phyloP scores from a whole-genome alignment of 2,113 vertebrate species.

The Hippocampus comes region DNA sequence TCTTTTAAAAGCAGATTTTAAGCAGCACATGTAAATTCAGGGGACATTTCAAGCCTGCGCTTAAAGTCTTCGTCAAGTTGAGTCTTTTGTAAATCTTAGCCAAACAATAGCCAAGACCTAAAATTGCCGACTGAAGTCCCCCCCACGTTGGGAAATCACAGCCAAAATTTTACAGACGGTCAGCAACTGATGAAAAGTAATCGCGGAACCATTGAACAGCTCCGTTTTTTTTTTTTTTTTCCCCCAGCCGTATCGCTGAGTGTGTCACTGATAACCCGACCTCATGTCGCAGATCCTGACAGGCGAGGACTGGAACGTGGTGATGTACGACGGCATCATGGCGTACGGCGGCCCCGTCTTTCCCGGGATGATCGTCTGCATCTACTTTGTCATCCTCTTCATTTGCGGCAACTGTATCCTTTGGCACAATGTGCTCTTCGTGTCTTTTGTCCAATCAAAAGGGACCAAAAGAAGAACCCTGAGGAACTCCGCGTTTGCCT shows the following conservation, averaged over 20 bases:
- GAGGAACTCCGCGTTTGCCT: neutral
- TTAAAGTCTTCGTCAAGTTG: no score
- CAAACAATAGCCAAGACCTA: no score
- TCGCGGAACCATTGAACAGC: no score
- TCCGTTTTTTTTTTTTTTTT: no score
- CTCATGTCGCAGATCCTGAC: slow-evolving; percentile 80
- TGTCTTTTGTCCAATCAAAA: neutral
- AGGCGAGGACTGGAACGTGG: slow-evolving; percentile 92
- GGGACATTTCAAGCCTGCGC: no score
- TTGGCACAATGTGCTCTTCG: neutral
- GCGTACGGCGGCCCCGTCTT: slow-evolving; percentile 89
- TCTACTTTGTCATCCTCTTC: slow-evolving; percentile 94
- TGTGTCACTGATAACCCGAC: neutral
- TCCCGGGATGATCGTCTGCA: slow-evolving; percentile 88
- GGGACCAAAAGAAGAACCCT: neutral
- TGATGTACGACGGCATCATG: slow-evolving; percentile 96
- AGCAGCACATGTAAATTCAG: no score
- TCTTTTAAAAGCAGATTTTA: no score
- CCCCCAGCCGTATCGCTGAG: no score
- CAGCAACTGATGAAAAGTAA: neutral
- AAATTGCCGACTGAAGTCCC: no score
- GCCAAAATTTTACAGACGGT: no score
- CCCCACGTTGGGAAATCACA: no score
- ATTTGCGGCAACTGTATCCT: slow-evolving; percentile 95
- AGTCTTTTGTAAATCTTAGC: no score